Evolutionary conservation across 2,113 vertebrate species (phyloP).

Genomic region (Chitala chitala): DNA sequence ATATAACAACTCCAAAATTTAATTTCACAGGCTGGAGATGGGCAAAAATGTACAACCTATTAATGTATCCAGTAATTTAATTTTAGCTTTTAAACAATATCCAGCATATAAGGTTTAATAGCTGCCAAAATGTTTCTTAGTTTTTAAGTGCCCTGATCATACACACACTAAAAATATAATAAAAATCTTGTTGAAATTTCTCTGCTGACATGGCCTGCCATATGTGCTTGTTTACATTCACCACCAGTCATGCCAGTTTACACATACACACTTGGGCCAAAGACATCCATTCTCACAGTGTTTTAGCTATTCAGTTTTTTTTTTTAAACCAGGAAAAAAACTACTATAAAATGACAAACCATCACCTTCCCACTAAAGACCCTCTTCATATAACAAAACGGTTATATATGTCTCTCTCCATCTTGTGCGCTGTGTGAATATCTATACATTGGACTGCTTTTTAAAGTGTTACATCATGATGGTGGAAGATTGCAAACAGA

Average conservation of each 20-base stretch:
- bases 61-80: neutral
- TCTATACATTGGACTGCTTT: too few relatives aligned
- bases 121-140: neutral
- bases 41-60: too few relatives aligned
- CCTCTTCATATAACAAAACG: neutral
- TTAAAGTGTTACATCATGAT: too few relatives aligned
- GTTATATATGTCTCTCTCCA: neutral
- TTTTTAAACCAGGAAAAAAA: neutral
- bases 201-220: neutral
- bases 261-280: neutral
- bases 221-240: neutral
- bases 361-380: neutral
- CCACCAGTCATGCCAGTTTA: neutral
- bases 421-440: too few relatives aligned
- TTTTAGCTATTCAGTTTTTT: neutral
- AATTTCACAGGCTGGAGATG: too few relatives aligned
- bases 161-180: neutral
- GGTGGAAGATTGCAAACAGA: too few relatives aligned
- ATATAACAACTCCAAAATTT: too few relatives aligned
- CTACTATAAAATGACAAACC: neutral
- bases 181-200: neutral
- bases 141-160: neutral
- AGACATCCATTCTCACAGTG: neutral
- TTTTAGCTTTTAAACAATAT: neutral
- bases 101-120: conserved; percentile 4